Conservation (phyloP, 2,113 vertebrate genomes). For the Phaethornis superciliosus region DNA sequence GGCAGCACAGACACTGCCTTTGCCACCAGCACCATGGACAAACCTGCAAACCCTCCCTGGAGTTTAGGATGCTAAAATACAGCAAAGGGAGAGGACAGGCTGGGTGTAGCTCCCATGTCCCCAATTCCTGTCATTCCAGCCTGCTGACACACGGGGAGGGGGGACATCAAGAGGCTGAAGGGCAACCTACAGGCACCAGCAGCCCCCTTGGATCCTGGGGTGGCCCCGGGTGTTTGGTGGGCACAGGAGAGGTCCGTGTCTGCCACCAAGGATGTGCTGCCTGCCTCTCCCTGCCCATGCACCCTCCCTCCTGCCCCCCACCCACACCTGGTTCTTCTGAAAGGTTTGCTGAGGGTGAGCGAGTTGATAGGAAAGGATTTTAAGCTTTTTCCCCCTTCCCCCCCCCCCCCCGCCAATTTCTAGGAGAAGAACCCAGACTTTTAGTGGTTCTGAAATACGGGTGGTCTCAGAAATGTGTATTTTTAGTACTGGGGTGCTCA, state of each 20-base stretch:
- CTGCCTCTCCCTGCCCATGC: not conserved
- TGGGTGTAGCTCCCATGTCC: rapidly evolving
- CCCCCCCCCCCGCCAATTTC: not conserved
- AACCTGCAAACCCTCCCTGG: rapidly evolving
- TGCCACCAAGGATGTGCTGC: not conserved
- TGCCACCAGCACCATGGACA: rapidly evolving
- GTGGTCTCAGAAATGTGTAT: not conserved
- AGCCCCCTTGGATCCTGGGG: not conserved
- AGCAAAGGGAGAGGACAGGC: not conserved
- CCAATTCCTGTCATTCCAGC: not conserved
- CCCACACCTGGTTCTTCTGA: not conserved
- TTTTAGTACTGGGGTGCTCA: not conserved
- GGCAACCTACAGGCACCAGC: not conserved
- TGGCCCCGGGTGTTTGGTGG: rapidly evolving
- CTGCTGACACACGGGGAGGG: not conserved
- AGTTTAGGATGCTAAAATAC: not conserved
- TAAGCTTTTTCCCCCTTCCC: not conserved
- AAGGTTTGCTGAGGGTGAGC: not conserved
- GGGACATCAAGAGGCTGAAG: not conserved
- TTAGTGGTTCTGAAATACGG: not conserved
- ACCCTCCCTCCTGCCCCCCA: not conserved
- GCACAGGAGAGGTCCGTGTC: not conserved
- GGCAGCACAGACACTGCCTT: not conserved
- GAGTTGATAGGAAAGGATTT: not conserved
- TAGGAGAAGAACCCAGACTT: not conserved